A percentile compares a stretch with the other conserved stretches of the same genome.
These are phyloP conservation scores for Oscheius sp. DNA, from an alignment of 2,888 invertebrate genomes.

Conservation along the genomic window DNA sequence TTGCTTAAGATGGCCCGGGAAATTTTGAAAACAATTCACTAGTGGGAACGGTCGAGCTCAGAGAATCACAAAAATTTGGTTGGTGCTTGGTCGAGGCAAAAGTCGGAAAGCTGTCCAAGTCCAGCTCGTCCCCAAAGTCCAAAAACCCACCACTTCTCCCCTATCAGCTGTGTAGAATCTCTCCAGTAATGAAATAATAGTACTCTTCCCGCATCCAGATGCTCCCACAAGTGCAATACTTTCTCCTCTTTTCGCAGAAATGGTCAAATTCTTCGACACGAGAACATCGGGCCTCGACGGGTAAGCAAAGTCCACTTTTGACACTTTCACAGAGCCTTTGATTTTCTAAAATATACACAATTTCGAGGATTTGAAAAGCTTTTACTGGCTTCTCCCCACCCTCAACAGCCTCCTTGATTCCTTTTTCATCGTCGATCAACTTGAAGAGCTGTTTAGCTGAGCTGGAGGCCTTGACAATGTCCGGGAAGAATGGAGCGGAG, in stretches of 20 bases:
- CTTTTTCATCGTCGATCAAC: slow-evolving; percentile 20
- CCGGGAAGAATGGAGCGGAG: slow-evolving; percentile 28
- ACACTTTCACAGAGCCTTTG: slow-evolving; percentile 80
- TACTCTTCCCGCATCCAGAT: slow-evolving; percentile 75
- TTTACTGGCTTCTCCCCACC: slow-evolving; percentile 36
- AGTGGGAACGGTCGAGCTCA: too few relatives aligned
- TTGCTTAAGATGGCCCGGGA: too few relatives aligned
- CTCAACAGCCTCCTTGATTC: slow-evolving; percentile 17
- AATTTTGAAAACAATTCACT: too few relatives aligned
- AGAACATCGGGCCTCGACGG: slow-evolving; percentile 83
- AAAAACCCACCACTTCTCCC: slow-evolving; percentile 68
- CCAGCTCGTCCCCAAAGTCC: too few relatives aligned
- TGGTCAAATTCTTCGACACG: slow-evolving; percentile 79
- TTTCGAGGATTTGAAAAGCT: not conserved
- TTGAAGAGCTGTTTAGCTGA: slow-evolving; percentile 34
- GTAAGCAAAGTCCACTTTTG: slow-evolving; percentile 84
- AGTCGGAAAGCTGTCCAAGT: too few relatives aligned
- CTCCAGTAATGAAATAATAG: slow-evolving; percentile 73
- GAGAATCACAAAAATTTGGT: too few relatives aligned
- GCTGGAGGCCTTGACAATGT: slow-evolving; percentile 22
- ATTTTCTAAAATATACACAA: slow-evolving; percentile 39
- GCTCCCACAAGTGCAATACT: slow-evolving; percentile 75
- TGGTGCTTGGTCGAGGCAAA: too few relatives aligned
- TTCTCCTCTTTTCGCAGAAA: slow-evolving; percentile 71
- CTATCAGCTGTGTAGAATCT: slow-evolving; percentile 73